These are phyloP conservation scores for Lerista edwardsae DNA, from an alignment of 2,797 vertebrate species.

Conservation along the genomic window DNA sequence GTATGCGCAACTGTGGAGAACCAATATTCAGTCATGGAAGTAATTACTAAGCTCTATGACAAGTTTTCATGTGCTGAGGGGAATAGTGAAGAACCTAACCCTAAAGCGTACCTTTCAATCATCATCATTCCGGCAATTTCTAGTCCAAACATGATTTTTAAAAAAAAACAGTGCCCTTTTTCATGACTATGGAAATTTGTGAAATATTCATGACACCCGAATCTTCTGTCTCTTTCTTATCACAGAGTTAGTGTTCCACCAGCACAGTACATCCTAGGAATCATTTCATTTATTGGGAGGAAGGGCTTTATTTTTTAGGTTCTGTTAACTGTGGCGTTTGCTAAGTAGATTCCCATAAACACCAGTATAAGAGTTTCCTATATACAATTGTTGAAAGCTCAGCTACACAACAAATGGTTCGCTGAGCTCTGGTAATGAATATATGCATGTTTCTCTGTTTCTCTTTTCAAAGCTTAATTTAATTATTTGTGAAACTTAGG, in stretches of 20 bases:
- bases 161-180: not conserved
- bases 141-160: not conserved
- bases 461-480: not conserved
- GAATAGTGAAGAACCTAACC: not conserved
- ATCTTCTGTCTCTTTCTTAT: too few species aligned
- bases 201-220: too few species aligned
- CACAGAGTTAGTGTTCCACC: too few species aligned
- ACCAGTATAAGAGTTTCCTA: not conserved
- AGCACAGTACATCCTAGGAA: too few species aligned
- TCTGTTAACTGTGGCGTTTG: not conserved
- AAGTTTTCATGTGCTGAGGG: too few species aligned
- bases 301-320: too few species aligned
- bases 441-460: not conserved
- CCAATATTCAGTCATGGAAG: too few species aligned
- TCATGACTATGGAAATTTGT: not conserved
- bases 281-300: too few species aligned
- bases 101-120: not conserved
- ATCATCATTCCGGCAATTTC: not conserved
- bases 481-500: not conserved
- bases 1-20: too few species aligned
- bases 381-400: not conserved
- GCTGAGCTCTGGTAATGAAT: not conserved
- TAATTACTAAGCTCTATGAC: too few species aligned
- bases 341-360: not conserved
- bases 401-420: not conserved